A percentile compares a stretch with the other conserved stretches of the same genome.
phyloP scores from a whole-genome alignment of 2,797 vertebrate species.

The Argyrosomus regius region DNA sequence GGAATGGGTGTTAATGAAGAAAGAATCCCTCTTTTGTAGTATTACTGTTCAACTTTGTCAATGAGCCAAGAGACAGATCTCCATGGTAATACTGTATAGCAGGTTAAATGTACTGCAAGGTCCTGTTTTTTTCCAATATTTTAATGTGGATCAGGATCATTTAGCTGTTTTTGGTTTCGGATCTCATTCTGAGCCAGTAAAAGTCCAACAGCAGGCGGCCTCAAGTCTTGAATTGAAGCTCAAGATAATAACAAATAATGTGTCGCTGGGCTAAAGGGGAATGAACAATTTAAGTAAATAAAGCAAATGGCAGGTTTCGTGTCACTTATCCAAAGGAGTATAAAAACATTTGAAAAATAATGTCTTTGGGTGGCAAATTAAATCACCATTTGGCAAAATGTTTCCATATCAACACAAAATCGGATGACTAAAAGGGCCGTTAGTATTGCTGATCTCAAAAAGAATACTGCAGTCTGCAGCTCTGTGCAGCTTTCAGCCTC shows the following conservation, averaged over 20 bases:
- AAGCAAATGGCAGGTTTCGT: not conserved
- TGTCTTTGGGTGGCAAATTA: slow-evolving; percentile 19
- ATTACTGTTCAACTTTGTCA: slow-evolving; percentile 69
- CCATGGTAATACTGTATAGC: slow-evolving; percentile 43
- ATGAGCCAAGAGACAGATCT: slow-evolving; percentile 62
- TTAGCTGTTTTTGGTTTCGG: not conserved
- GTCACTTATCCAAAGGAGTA: not conserved
- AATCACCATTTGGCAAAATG: slow-evolving; percentile 16
- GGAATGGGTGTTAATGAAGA: slow-evolving; percentile 77
- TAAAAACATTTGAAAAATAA: not conserved
- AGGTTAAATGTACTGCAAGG: slow-evolving; percentile 7
- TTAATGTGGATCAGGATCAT: not conserved
- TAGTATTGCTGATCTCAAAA: slow-evolving; percentile 13
- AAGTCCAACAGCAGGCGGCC: slow-evolving; percentile 1
- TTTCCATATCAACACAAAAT: slow-evolving; percentile 12
- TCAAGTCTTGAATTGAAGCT: slow-evolving; percentile 12
- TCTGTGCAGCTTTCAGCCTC: slow-evolving; percentile 39
- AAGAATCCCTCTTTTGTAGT: slow-evolving; percentile 69
- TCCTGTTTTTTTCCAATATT: not conserved
- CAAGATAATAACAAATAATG: not conserved
- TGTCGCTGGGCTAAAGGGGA: not conserved
- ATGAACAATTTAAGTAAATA: not conserved
- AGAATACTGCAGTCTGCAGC: slow-evolving; percentile 26
- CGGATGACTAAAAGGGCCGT: slow-evolving; percentile 7
- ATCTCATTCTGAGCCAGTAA: not conserved